Evolutionary conservation across 2,888 invertebrate genomes (phyloP).

Genomic region (Hybos culiciformis): DNA sequence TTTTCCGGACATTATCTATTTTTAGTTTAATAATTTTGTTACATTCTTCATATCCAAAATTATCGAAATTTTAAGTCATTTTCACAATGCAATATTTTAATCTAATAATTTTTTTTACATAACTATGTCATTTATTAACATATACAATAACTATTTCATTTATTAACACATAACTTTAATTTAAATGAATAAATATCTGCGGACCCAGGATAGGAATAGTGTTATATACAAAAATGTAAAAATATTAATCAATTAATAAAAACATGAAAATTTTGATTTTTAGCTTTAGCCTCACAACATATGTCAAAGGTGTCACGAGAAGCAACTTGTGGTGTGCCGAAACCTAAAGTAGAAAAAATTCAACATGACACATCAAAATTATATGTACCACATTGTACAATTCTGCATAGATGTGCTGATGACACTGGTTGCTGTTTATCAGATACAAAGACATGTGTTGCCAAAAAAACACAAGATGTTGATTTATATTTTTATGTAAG

Average conservation of each 20-base stretch:
- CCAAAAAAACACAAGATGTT: conserved; percentile 56
- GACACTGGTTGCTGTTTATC: conserved; percentile 76
- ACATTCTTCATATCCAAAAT: no score
- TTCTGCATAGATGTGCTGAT: conserved; percentile 73
- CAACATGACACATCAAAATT: conserved; percentile 45
- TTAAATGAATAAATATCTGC: no score
- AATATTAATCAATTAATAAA: neutral
- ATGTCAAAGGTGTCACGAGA: conserved; percentile 23
- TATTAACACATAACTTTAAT: no score
- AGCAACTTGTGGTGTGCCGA: conserved; percentile 40
- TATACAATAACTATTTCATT: no score
- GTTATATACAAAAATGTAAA: neutral
- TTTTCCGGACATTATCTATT: no score
- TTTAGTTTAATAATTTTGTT: no score
- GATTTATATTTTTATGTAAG: conserved; percentile 72
- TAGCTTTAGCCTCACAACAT: conserved; percentile 29
- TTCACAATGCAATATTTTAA: no score
- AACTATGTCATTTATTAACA: no score
- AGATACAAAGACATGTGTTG: conserved; percentile 59
- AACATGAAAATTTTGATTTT: conserved; percentile 5
- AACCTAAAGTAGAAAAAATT: conserved; percentile 60
- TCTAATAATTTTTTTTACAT: no score
- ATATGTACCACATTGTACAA: conserved; percentile 74
- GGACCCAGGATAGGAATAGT: neutral
- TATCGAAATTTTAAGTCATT: no score